Evolutionary conservation across 2,888 invertebrate species (phyloP).

Genomic region (Aethes cnicana): DNA sequence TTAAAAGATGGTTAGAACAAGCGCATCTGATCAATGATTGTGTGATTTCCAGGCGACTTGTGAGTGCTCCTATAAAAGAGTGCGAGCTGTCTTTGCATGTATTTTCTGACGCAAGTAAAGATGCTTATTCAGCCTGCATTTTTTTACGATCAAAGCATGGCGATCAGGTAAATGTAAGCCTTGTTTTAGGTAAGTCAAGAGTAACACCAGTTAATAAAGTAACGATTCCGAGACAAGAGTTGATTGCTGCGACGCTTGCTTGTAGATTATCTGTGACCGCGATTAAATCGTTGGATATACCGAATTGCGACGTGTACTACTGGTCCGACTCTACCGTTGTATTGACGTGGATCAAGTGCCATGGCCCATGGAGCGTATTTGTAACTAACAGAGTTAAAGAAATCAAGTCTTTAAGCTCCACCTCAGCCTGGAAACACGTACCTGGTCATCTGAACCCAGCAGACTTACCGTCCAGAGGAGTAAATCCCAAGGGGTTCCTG

Average conservation of each 20-base stretch:
- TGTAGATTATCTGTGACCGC: not conserved
- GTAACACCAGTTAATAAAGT: slow-evolving; percentile 1
- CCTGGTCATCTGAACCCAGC: not conserved
- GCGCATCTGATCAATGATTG: not conserved
- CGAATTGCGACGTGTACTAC: not conserved
- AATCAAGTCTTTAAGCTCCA: not conserved
- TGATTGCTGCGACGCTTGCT: slow-evolving; percentile 1
- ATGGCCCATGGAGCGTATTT: not conserved
- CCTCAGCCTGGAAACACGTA: not conserved
- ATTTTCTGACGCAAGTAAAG: not conserved
- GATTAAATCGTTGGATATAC: not conserved
- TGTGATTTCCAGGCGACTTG: not conserved
- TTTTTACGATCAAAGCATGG: not conserved
- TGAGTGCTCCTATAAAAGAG: not conserved
- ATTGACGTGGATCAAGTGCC: not conserved
- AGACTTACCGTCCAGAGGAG: not conserved
- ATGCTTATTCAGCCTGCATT: slow-evolving; percentile 1
- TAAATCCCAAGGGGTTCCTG: not conserved
- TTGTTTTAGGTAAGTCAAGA: not conserved
- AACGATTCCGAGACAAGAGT: slow-evolving; percentile 1
- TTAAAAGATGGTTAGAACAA: not conserved
- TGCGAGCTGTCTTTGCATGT: not conserved
- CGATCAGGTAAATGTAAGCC: not conserved
- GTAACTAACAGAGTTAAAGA: not conserved
- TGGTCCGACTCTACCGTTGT: not conserved